Conservation (phyloP, 2,888 invertebrate genomes). For the Tetheella fluctuosa region DNA sequence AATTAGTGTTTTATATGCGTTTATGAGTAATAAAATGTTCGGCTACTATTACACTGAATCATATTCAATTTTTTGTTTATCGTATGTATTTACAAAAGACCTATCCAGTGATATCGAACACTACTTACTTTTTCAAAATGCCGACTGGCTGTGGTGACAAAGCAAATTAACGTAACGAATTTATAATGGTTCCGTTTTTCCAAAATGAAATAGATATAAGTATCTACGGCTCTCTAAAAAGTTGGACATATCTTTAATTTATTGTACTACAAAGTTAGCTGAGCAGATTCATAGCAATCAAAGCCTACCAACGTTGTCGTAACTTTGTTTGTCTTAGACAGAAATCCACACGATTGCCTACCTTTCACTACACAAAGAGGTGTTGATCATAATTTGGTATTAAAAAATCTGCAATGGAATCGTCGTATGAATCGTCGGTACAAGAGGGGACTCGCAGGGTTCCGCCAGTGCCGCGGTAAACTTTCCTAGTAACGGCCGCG, state of each 20-base stretch:
- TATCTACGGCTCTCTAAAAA: no score
- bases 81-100: no score
- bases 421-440: constrained; percentile 32
- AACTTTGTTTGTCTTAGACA: constrained; percentile 21
- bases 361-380: constrained; percentile 38
- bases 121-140: no score
- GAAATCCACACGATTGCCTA: constrained; percentile 22
- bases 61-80: no score
- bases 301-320: not conserved
- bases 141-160: not conserved
- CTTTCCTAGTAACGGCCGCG: constrained; percentile 53
- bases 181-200: not conserved
- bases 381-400: constrained; percentile 8
- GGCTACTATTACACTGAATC: no score
- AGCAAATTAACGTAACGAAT: no score
- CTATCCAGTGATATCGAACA: no score
- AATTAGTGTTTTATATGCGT: no score
- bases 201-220: no score
- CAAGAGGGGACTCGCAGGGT: constrained; percentile 31
- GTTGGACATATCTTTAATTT: no score
- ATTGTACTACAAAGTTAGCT: not conserved
- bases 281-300: no score
- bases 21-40: no score
- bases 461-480: constrained; percentile 50
- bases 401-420: constrained; percentile 14